Evolutionary conservation across 2,797 vertebrate species (phyloP).

Genomic region (Ptychobarbus kaznakovi): DNA sequence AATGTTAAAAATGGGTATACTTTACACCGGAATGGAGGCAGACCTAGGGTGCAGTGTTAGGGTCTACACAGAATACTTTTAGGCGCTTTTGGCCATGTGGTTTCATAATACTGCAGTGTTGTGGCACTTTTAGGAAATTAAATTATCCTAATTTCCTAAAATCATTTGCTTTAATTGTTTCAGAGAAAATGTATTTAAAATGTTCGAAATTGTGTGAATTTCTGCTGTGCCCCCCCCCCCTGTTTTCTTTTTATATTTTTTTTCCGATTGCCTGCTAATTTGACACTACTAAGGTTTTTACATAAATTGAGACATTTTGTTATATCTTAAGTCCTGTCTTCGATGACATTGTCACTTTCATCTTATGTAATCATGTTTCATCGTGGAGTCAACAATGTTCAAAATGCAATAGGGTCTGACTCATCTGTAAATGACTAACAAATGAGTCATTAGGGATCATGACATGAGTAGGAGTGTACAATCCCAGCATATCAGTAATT

Average conservation of each 20-base stretch:
- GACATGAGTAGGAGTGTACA: slow-evolving; percentile 24
- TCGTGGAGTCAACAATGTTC: not conserved
- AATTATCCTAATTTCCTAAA: not conserved
- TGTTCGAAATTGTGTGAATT: not conserved
- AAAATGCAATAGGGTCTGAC: not conserved
- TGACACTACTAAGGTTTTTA: not conserved
- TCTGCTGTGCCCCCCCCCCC: not conserved
- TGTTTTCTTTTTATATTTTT: not conserved
- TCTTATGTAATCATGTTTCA: slow-evolving; percentile 7
- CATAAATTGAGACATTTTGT: not conserved
- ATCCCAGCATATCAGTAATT: not conserved
- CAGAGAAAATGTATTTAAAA: not conserved
- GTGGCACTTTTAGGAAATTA: too few species aligned
- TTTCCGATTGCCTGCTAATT: not conserved
- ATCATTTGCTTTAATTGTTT: not conserved
- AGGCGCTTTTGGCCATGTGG: not conserved
- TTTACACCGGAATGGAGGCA: not conserved
- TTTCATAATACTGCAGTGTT: not conserved
- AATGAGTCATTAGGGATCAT: slow-evolving; percentile 30
- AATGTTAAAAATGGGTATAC: not conserved
- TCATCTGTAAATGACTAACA: slow-evolving; percentile 7
- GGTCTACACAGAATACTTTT: too few species aligned
- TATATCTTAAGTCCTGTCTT: not conserved
- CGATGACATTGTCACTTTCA: not conserved
- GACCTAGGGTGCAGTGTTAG: not conserved